Evolutionary conservation across 1,140 invertebrate species (phyloP).

Genomic region (Drosophila lowei): DNA sequence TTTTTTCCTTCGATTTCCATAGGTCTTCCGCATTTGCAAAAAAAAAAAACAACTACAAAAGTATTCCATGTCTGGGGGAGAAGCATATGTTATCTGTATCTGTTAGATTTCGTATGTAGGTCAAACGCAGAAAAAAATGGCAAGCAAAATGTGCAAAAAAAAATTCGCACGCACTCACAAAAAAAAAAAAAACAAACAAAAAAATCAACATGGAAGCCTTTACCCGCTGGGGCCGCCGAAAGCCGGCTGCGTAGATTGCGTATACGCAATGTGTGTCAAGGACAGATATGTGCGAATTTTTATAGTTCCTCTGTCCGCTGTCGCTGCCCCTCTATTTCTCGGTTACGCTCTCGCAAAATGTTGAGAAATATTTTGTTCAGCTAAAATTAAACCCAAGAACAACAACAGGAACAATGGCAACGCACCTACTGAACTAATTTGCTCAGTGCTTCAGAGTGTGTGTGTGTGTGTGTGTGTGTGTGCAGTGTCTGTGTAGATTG

Average conservation of each 20-base stretch:
- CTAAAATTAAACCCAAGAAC: conserved; percentile 71
- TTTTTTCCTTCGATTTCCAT: no score
- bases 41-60: background rate
- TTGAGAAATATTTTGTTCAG: conserved; percentile 59
- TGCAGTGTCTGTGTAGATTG: conserved; percentile 16
- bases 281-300: conserved; percentile 83
- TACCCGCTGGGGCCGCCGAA: background rate
- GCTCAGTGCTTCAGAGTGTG: conserved; percentile 22
- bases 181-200: background rate
- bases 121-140: conserved; percentile 43
- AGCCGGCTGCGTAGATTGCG: conserved; percentile 73
- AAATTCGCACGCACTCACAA: conserved; percentile 66
- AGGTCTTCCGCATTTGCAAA: conserved; percentile 22
- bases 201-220: background rate
- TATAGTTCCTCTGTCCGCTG: conserved; percentile 16
- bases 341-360: background rate
- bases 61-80: conserved; percentile 9
- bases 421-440: conserved; percentile 78
- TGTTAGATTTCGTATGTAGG: conserved; percentile 71
- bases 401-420: conserved; percentile 18
- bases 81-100: conserved; percentile 71
- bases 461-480: conserved; percentile 36
- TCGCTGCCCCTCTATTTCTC: conserved; percentile 4
- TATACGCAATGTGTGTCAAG: conserved; percentile 82
- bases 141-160: conserved; percentile 20